Evolutionary conservation across 1,140 invertebrate genomes (phyloP).

Genomic region (Drosophila ogumai): DNA sequence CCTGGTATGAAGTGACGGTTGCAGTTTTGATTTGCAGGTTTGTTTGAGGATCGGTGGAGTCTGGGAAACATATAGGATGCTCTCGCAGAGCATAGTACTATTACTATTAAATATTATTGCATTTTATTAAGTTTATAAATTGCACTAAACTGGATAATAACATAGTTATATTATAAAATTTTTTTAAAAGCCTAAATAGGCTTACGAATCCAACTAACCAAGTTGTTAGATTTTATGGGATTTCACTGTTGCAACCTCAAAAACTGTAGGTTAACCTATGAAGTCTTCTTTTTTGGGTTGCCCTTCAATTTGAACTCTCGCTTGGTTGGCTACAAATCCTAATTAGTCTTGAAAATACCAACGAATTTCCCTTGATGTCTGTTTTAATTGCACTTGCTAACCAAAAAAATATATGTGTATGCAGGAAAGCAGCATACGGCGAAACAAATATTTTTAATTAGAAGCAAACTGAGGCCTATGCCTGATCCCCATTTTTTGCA

Average conservation of each 20-base stretch:
- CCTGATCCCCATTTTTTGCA: slow-evolving; percentile 56
- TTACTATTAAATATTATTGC: background rate
- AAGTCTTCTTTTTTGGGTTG: slow-evolving; percentile 14
- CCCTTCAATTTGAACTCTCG: slow-evolving; percentile 33
- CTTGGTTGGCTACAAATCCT: slow-evolving; percentile 27
- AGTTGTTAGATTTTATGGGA: background rate
- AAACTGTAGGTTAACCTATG: slow-evolving; percentile 7
- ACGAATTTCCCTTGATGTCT: slow-evolving; percentile 40
- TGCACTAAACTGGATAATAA: background rate
- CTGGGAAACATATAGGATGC: too few relatives aligned
- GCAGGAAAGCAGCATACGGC: slow-evolving; percentile 13
- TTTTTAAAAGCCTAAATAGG: background rate
- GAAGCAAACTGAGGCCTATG: slow-evolving; percentile 49
- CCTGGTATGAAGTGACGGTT: too few relatives aligned
- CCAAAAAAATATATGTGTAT: slow-evolving; percentile 17
- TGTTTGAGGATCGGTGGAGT: too few relatives aligned
- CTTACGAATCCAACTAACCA: too few relatives aligned
- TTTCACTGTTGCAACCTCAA: background rate
- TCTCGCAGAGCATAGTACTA: too few relatives aligned
- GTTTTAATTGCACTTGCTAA: slow-evolving; percentile 66
- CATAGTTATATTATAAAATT: background rate
- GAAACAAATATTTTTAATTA: slow-evolving; percentile 70
- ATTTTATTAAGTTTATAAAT: too few relatives aligned
- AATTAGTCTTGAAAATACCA: slow-evolving; percentile 47
- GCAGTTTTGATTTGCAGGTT: too few relatives aligned